Evolutionary conservation across 2,113 vertebrate genomes (phyloP), one percentile per base, ranked within the genome.

Genomic region (Typhlomys cinereus): DNA sequence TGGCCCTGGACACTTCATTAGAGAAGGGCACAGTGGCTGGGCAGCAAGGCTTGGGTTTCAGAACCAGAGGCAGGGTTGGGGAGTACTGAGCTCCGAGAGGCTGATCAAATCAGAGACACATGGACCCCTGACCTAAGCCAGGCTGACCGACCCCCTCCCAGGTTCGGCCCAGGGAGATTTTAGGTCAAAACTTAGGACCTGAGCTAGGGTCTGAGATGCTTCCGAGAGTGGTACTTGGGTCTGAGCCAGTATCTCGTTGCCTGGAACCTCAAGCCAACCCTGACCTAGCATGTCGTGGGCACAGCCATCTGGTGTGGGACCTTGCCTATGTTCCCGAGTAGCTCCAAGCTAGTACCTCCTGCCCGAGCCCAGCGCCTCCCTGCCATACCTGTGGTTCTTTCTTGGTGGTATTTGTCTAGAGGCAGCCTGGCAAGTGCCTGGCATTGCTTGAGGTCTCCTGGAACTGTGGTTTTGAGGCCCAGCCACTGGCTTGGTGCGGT

Each of bases 381-480:
- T 5, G 20, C 50, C 1, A 0, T 2, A 3, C 52, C 13, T 7
- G 11, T 7, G 41, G 29, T 25, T 50, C 59, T 10, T 34, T n/a
- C 83, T 17, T 29, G 4, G 44, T 4, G 0, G 5, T 0, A 4
- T 34, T 18, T 66, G 36, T 52, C 62, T 54, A 2, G 31, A 88
- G n/a, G 82, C 92, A 85, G 94, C 78, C 94, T 27, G 50, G 85
- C 73, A 88, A 81, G 82, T 48, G 34, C 44, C 39, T 87, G 0
- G 11, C 9, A 44, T 52, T n/a, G 54, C 34, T 29, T 4, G 20
- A 48, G 41, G 78, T 44, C 29, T 67, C 67, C 31, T 13, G 2
- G 29, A 9, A 9, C 31, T 14, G 31, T 20, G 57, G 1, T 23
- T 15, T 12, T 13, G 52, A n/a, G 64, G 12, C n/a, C 1, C 1